Conservation (phyloP, 1,140 invertebrate species). For the Subanguina moxae region DNA sequence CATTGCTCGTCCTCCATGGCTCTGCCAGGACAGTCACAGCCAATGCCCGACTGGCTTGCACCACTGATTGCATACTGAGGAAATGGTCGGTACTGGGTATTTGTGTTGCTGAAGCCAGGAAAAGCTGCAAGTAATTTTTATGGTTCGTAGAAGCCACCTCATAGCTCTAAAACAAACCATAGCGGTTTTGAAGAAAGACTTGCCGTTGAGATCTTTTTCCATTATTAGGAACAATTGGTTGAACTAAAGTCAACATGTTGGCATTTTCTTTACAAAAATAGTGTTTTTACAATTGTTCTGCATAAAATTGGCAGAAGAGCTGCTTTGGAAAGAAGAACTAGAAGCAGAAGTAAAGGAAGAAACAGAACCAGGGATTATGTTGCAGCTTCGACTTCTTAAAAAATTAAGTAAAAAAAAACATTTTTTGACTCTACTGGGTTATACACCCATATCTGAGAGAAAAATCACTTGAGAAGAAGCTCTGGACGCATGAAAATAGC, state of each 20-base stretch:
- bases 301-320: no score
- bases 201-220: not conserved
- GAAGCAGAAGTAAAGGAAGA: no score
- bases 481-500: no score
- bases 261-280: not conserved
- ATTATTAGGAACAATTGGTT: not conserved
- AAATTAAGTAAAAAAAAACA: no score
- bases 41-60: not conserved
- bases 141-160: no score
- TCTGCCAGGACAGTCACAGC: slow-evolving; percentile 31
- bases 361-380: no score
- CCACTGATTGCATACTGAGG: not conserved
- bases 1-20: slow-evolving; percentile 29
- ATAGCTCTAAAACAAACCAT: not conserved
- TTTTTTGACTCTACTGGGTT: no score
- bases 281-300: not conserved
- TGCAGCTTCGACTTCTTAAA: no score
- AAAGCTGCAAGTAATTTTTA: not conserved
- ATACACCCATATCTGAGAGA: no score
- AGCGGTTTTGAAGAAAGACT: not conserved
- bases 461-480: no score
- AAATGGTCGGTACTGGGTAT: not conserved
- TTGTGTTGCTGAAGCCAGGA: not conserved
- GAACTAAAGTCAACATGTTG: not conserved
- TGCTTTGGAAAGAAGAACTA: no score